Base-by-base conservation (phyloP, 2,888 invertebrate species). In the Prosopocoilus inquinatus region DNA sequence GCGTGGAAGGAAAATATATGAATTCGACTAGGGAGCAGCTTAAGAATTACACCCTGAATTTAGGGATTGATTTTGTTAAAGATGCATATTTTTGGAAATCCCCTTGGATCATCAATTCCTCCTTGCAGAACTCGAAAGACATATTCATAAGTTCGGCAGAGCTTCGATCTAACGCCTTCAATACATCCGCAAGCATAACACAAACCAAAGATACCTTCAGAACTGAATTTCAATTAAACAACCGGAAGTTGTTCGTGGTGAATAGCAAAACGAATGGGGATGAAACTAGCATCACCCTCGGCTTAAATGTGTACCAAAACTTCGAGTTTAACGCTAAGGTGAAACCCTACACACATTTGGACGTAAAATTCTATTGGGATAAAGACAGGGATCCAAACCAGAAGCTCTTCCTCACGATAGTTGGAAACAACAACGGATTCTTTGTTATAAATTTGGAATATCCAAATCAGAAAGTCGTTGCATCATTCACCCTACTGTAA, bases 301-400 rank as follows among this genome's bases (percentile, higher is more conserved):
- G 59, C 2, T 41, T 66, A n/a, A 67, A 64, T 34, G 59, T 67
- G 33, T 65, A 67, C 43, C 67, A 67, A 55, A 61, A 66, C 52
- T 63, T 66, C 43, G 65, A 66, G 45, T 15, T 65, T 5, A 54
- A 39, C 2, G 38, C 52, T 2, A 59, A 61, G 7, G 5, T 64
- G 7, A 41, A 58, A 39, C 64, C 64, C 0, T 61, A 59, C 20
- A 44, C 62, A 45, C 50, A 56, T 13, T 63, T 66, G n/a, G 51
- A 62, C 3, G 41, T 66, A 9, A 28, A 55, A 12, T 59, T 67
- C 13, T 65, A 59, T 49, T 67, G 67, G 67, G 64, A 67, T 51
- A 67, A 67, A 59, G 61, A 63, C 41, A 52, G 52, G 7, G 63
- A 67, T 55, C 48, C 49, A 11, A 52, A 50, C 35, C 46, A 62